Evolutionary conservation across 2,888 invertebrate genomes (phyloP), one percentile per base, ranked within the genome.

Genomic region (Anticlea derivata): DNA sequence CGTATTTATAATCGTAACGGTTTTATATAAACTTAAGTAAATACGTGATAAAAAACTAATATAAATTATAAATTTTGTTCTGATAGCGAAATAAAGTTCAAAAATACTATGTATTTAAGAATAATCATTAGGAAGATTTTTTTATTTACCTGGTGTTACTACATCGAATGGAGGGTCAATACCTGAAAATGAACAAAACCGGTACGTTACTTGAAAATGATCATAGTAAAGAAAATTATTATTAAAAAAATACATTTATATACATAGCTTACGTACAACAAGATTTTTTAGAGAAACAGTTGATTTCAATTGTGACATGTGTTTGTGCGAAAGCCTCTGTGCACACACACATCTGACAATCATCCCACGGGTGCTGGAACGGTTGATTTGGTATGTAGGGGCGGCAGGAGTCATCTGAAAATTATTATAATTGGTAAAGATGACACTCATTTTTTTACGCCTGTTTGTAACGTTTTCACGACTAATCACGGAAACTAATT

Each of bases 301-400:
- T 79, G 47, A 88, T 74, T 65, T 89, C 89, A 0, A 89, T 69
- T 20, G 73, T 80, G 58, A 78, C 59, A 31, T 74, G 35, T 1
- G 70, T 72, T 0, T 34, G 7, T 1, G 63, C 48, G 26, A 50
- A 58, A 5, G 68, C 59, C 55, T 88, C 87, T 0, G 60, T 68
- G 56, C 89, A 89, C 26, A 82, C 59, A 53, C 89, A 89, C 35
- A 75, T 58, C 61, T 81, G 82, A 60, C 89, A 89, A 1, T 80
- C 78, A 52, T 88, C 86, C 87, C 87, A 88, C 0, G 89, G 89
- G 55, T 89, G 88, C 56, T 82, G 78, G 78, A 89, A 89, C 0
- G 78, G 74, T 35, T 70, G 68, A 50, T 79, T 75, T 0, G 86
- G 81, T 0, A 68, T 58, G 58, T 70, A 87, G 0, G 89, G 89